A percentile compares a stretch with the other conserved stretches of the same genome.
These are phyloP conservation scores for Setophaga coronata DNA, from an alignment of 2,113 vertebrate species.

Conservation along the genomic window DNA sequence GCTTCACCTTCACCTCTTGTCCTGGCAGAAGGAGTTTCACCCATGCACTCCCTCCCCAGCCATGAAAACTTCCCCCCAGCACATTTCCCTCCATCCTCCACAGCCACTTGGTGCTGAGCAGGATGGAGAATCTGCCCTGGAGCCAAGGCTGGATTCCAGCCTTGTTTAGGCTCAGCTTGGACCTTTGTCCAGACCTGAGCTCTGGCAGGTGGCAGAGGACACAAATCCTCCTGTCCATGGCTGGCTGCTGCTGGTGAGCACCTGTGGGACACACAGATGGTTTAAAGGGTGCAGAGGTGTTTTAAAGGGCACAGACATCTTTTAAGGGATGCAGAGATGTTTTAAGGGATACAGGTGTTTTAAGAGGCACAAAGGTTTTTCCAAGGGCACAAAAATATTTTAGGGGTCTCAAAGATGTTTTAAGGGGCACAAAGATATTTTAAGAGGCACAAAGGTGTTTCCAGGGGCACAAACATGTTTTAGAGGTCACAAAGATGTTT, in stretches of 20 bases:
- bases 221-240: accelerated
- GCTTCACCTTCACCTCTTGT: neutral
- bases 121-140: neutral
- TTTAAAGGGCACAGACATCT: neutral
- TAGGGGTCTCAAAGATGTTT: neutral
- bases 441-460: neutral
- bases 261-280: neutral
- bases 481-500: neutral
- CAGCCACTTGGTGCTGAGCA: accelerated
- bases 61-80: too few relatives aligned
- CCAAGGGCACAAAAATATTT: too few relatives aligned
- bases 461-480: too few relatives aligned
- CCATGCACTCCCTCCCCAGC: accelerated
- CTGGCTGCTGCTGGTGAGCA: neutral
- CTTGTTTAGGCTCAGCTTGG: neutral
- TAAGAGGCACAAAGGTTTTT: neutral
- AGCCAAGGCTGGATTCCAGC: neutral
- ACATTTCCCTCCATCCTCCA: neutral
- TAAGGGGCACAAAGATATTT: neutral
- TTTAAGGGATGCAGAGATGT: neutral
- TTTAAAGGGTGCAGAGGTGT: too few relatives aligned
- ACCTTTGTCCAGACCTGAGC: neutral
- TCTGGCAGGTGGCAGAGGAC: neutral
- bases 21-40: neutral
- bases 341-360: neutral